Evolutionary conservation across 2,888 invertebrate genomes (phyloP).

Genomic region (Drosophila nigritarsus): DNA sequence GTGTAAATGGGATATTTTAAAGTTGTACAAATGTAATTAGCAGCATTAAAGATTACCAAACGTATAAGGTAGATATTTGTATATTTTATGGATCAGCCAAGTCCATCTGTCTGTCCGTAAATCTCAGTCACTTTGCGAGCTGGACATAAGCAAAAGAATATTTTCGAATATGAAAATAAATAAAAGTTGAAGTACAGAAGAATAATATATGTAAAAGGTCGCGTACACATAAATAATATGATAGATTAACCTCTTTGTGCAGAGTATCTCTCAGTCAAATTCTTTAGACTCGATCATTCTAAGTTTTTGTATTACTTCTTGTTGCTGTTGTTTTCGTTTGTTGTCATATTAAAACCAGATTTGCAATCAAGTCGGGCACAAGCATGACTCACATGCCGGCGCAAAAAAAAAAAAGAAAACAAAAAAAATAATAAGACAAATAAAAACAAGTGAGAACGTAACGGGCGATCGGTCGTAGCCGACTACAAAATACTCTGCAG

Average conservation of each 20-base stretch:
- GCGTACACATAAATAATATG: neutral
- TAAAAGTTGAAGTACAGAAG: too few species aligned
- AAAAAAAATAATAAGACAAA: constrained; percentile 41
- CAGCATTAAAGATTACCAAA: neutral
- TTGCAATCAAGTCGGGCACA: constrained; percentile 73
- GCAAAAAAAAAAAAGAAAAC: constrained; percentile 37
- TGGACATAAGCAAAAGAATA: neutral
- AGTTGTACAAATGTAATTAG: neutral
- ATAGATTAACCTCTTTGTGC: neutral
- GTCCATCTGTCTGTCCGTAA: neutral
- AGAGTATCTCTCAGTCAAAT: neutral
- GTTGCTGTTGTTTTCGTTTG: constrained; percentile 48
- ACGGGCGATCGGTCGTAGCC: neutral
- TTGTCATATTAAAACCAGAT: constrained; percentile 80
- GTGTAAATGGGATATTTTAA: neutral
- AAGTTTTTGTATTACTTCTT: constrained; percentile 9
- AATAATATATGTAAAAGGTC: too few species aligned
- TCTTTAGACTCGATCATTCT: neutral
- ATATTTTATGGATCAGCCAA: neutral
- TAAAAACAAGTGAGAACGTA: constrained; percentile 12
- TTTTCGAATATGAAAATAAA: neutral
- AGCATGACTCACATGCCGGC: constrained; percentile 74
- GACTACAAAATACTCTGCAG: neutral
- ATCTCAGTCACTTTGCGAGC: neutral
- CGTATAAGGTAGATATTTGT: neutral